These are phyloP conservation scores for Coregonus clupeaformis DNA, from an alignment of 2,113 vertebrate species.

Conservation along the genomic window DNA sequence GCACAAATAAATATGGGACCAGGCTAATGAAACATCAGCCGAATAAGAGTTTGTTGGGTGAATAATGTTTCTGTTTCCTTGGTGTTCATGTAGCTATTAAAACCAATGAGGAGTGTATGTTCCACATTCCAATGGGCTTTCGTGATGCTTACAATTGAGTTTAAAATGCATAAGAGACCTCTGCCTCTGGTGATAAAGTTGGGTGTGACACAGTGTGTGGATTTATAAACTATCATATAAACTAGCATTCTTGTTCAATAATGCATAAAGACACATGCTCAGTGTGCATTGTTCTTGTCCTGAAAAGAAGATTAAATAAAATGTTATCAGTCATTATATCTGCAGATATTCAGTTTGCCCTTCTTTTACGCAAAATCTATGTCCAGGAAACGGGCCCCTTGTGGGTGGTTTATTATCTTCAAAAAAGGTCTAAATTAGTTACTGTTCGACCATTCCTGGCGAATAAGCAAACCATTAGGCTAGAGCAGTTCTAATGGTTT, in stretches of 20 bases:
- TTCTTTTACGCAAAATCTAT: too few relatives aligned
- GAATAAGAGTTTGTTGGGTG: too few relatives aligned
- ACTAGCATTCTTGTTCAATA: background rate
- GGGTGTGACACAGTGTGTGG: constrained; percentile 9
- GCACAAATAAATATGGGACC: too few relatives aligned
- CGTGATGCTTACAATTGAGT: constrained; percentile 13
- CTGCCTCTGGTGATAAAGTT: constrained; percentile 17
- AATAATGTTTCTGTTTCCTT: background rate
- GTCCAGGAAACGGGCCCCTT: too few relatives aligned
- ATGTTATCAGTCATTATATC: background rate
- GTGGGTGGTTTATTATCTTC: too few relatives aligned
- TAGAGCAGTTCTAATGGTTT: too few relatives aligned
- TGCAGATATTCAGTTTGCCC: background rate
- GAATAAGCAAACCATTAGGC: too few relatives aligned
- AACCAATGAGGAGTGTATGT: background rate
- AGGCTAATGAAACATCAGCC: too few relatives aligned
- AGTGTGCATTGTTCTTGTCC: background rate
- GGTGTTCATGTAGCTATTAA: constrained; percentile 1
- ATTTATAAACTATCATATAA: background rate
- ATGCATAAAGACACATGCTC: background rate
- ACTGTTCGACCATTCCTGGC: too few relatives aligned
- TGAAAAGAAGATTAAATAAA: background rate
- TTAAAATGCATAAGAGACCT: constrained; percentile 24
- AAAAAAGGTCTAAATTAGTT: too few relatives aligned
- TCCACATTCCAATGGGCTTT: constrained; percentile 25